Conservation (phyloP, 37 sponge, comb jelly and placozoan species). For the Oopsacas minuta region DNA sequence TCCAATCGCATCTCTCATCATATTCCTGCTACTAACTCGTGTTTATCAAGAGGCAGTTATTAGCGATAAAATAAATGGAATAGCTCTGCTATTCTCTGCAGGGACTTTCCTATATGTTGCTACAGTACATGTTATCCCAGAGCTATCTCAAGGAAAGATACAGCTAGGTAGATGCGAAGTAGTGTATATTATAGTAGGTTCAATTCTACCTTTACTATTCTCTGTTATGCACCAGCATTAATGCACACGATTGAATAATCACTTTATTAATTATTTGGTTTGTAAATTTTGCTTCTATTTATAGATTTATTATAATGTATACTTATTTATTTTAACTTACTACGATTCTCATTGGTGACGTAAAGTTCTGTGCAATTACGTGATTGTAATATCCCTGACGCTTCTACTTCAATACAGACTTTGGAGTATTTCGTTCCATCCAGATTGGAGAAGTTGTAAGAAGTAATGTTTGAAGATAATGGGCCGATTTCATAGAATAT, state of each 20-base stretch:
- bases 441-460: neutral
- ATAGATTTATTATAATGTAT: neutral
- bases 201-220: conserved; percentile 50
- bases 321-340: neutral
- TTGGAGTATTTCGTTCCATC: neutral
- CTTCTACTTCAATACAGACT: neutral
- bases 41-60: neutral
- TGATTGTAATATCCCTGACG: neutral
- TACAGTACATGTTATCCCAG: conserved; percentile 93
- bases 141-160: conserved; percentile 34
- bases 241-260: neutral
- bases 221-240: conserved; percentile 57
- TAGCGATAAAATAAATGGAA: conserved; percentile 49
- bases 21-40: neutral
- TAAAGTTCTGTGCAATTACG: neutral
- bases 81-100: conserved; percentile 91
- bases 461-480: neutral
- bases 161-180: conserved; percentile 44
- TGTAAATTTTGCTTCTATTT: neutral
- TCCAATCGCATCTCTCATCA: neutral
- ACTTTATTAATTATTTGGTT: neutral
- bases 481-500: neutral
- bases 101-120: conserved; percentile 98
- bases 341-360: neutral
- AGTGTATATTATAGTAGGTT: conserved; percentile 28